Evolutionary conservation across 2,888 invertebrate genomes (phyloP).

Genomic region (Dasypolia templi): DNA sequence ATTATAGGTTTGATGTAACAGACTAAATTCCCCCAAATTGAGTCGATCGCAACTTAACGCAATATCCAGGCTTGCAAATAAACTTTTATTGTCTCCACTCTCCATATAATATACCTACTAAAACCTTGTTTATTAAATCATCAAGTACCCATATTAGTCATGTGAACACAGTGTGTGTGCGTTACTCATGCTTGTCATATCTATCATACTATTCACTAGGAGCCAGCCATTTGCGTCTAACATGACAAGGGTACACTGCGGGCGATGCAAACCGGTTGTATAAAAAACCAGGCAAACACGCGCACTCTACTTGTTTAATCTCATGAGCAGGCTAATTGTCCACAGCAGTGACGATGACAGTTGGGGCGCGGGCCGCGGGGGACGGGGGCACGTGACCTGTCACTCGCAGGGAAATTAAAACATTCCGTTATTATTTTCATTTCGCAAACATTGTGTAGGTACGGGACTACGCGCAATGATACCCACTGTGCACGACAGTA

Average conservation of each 20-base stretch:
- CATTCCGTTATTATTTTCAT: constrained; percentile 89
- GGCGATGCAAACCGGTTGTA: constrained; percentile 69
- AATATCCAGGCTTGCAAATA: constrained; percentile 21
- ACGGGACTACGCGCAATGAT: constrained; percentile 45
- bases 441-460: constrained; percentile 66
- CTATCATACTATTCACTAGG: constrained; percentile 75
- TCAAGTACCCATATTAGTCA: constrained; percentile 64
- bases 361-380: constrained; percentile 68
- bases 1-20: not conserved
- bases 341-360: constrained; percentile 88
- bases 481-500: constrained; percentile 54
- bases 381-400: constrained; percentile 89
- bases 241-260: constrained; percentile 72
- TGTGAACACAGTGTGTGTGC: constrained; percentile 69
- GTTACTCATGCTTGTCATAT: constrained; percentile 77
- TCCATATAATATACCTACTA: constrained; percentile 27
- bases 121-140: constrained; percentile 53
- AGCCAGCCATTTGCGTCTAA: constrained; percentile 70
- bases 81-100: constrained; percentile 40
- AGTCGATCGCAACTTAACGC: not conserved
- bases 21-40: not conserved
- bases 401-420: constrained; percentile 90
- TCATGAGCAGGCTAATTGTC: constrained; percentile 90
- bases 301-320: constrained; percentile 85
- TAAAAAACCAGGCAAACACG: constrained; percentile 80